These are phyloP conservation scores for Synergus laeviventris DNA, from an alignment of 2,888 invertebrate genomes.

Conservation along the genomic window DNA sequence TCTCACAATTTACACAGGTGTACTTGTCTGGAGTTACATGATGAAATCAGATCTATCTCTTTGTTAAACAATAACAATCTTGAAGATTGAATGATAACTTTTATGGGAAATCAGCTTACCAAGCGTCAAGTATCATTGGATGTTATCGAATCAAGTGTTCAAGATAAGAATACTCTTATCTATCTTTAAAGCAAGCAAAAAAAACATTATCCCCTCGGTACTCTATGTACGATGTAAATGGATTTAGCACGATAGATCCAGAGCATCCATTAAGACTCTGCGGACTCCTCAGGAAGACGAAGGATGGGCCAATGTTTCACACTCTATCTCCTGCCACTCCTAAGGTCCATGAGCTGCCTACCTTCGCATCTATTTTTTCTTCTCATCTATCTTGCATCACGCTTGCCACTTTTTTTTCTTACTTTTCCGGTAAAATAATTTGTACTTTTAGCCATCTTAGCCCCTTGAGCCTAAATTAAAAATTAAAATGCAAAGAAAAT, in stretches of 20 bases:
- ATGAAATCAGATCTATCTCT: not conserved
- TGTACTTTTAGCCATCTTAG: conserved; percentile 40
- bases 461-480: not conserved
- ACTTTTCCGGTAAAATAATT: conserved; percentile 40
- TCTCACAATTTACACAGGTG: not conserved
- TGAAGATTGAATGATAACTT: too few relatives aligned
- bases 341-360: conserved; percentile 28
- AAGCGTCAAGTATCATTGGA: too few relatives aligned
- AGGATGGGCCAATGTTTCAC: conserved; percentile 68
- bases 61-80: too few relatives aligned
- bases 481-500: not conserved
- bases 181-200: not conserved
- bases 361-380: not conserved
- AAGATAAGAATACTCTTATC: not conserved
- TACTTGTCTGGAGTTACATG: not conserved
- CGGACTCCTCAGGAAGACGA: conserved; percentile 50
- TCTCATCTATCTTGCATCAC: not conserved
- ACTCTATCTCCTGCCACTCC: conserved; percentile 67
- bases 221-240: conserved; percentile 16
- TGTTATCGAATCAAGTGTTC: not conserved
- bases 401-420: conserved; percentile 2
- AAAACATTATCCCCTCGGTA: not conserved
- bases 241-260: conserved; percentile 51
- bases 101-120: too few relatives aligned
- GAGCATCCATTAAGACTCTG: conserved; percentile 51